A percentile compares a stretch with the other conserved stretches of the same genome.
Evolutionary conservation across 1,140 invertebrate species (phyloP).

Genomic region (Antheraea pernyi): DNA sequence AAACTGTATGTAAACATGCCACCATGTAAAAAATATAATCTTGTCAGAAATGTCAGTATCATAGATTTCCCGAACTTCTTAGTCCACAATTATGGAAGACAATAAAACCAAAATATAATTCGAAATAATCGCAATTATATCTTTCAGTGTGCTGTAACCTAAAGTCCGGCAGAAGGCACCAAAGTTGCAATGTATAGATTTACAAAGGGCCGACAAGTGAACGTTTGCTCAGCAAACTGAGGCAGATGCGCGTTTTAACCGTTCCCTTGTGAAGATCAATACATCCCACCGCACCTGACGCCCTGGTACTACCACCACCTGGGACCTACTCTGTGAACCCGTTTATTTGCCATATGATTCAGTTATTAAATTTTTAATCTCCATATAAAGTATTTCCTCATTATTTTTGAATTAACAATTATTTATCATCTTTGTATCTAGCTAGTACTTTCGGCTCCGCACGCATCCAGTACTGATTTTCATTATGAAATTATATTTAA

Average conservation of each 20-base stretch:
- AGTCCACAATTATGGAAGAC: too few species aligned
- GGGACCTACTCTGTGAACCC: not conserved
- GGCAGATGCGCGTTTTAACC: conserved; percentile 35
- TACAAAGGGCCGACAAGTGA: conserved; percentile 40
- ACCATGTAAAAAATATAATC: too few species aligned
- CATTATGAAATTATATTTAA: too few species aligned
- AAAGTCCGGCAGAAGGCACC: conserved; percentile 4
- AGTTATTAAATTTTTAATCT: too few species aligned
- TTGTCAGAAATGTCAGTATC: too few species aligned
- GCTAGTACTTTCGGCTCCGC: too few species aligned
- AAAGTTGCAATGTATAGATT: conserved; percentile 39
- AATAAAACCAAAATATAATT: not conserved
- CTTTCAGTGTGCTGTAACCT: conserved; percentile 1
- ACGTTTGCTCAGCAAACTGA: conserved; percentile 40
- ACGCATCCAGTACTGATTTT: too few species aligned
- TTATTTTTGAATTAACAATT: too few species aligned
- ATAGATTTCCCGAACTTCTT: too few species aligned
- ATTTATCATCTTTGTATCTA: too few species aligned
- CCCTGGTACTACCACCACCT: conserved; percentile 27
- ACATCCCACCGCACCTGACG: conserved; percentile 35
- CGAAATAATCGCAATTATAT: not conserved
- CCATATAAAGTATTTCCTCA: too few species aligned
- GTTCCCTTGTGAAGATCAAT: conserved; percentile 35
- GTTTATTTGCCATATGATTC: not conserved
- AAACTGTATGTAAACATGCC: too few species aligned